Base-by-base conservation (phyloP, 2,113 vertebrate genomes). In the Garra rufa region DNA sequence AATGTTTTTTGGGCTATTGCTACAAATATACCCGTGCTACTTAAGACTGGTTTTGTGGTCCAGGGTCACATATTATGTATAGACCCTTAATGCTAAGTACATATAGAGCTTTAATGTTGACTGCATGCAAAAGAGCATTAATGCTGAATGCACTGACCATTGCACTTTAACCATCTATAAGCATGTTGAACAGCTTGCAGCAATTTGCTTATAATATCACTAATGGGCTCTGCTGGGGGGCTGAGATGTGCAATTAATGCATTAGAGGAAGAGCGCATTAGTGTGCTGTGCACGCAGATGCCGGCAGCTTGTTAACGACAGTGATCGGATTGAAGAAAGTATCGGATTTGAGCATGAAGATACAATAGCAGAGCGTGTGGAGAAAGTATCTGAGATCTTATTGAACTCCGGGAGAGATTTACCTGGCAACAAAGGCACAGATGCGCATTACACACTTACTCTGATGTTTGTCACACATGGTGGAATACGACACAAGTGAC, bases 381-480 rank as follows among this genome's bases (percentile, higher is more conserved):
- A 21, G 65, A 38, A 65, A 65, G 61, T 17, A 3, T 65, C 61
- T 34, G 13, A 69, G 65, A 38, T 38, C 17, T 21, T 14, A 19
- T 1, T 34, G 63, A 67, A 65, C 14, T 65, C 14, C 9, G 15
- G 1, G 28, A 67, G 63, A 67, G 30, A 4, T 67, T 34, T 67
- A 67, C 67, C 67, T 43, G 38, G 19, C 10, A 43, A 73, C 69
- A 44, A 15, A 44, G 21, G n/a, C 69, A 44, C 69, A 15, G 69
- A 73, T 73, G 69, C n/a, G 6, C 41, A 73, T 73, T 44, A 73
- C 41, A 71, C 69, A 24, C 41, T 73, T 15, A 24, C 69, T 44
- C 21, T 73, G 69, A 73, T 73, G 69, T 73, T 26, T 73, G 65
- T 73, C 69, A 73, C 69, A 73, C 69, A 24, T 4, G 69, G 69